Conservation (phyloP, 2,113 vertebrate species). For the Micromys minutus region DNA sequence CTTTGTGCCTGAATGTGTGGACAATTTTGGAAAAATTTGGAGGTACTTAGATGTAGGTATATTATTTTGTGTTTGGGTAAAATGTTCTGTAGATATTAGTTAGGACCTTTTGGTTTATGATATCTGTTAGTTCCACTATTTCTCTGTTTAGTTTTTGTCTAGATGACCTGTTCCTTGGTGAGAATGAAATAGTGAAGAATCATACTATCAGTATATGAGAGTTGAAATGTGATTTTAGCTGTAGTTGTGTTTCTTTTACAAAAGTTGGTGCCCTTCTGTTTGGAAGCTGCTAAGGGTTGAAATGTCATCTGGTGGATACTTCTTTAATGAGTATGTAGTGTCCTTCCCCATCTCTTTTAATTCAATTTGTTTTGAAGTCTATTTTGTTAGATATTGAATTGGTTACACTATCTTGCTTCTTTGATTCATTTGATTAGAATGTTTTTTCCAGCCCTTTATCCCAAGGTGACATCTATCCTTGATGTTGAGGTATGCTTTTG, state of each 20-base stretch:
- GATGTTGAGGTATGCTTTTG: background rate
- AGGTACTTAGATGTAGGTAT: background rate
- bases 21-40: background rate
- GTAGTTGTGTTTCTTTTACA: background rate
- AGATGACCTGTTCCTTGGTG: background rate
- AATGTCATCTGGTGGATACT: background rate
- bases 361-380: background rate
- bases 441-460: background rate
- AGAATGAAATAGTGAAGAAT: background rate
- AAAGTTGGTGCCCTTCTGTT: background rate
- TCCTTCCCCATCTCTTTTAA: background rate
- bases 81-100: background rate
- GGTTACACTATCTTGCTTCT: background rate
- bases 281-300: background rate
- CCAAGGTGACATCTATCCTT: background rate
- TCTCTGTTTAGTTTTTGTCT: background rate
- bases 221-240: background rate
- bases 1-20: background rate
- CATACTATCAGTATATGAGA: background rate
- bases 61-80: background rate
- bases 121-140: background rate
- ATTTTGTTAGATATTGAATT: background rate
- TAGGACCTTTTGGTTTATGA: background rate
- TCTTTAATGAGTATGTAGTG: background rate
- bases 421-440: background rate